Evolutionary conservation across 2,888 invertebrate genomes (phyloP).

Genomic region (Myopa tessellatipennis): DNA sequence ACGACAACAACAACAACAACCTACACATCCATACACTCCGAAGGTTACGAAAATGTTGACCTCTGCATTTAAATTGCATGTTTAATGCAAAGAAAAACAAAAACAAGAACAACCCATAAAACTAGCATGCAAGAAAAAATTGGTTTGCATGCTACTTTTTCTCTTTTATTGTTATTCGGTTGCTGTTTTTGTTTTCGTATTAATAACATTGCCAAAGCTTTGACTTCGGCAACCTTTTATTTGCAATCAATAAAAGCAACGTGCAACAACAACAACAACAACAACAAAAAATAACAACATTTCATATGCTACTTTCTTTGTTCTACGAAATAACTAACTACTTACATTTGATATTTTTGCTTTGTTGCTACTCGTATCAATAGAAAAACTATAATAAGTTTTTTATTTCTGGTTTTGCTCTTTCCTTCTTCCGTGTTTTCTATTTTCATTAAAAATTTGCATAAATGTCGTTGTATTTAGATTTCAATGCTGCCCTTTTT

Average conservation of each 20-base stretch:
- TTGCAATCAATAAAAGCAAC: constrained; percentile 29
- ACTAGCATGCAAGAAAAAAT: background rate
- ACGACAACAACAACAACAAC: constrained; percentile 20
- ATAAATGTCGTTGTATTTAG: background rate
- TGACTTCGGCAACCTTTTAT: constrained; percentile 32
- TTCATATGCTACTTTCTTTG: constrained; percentile 26
- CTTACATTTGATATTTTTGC: no score
- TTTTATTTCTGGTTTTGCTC: constrained; percentile 7
- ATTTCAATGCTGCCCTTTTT: background rate
- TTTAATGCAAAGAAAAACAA: background rate
- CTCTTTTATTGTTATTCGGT: background rate
- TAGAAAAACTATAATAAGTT: background rate
- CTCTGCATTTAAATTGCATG: constrained; percentile 26
- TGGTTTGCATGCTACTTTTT: constrained; percentile 10
- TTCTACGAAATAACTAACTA: background rate
- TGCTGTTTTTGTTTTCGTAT: background rate
- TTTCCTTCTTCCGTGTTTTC: background rate
- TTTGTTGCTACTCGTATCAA: no score
- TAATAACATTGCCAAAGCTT: constrained; percentile 33
- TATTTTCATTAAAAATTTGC: constrained; percentile 8
- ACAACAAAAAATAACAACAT: background rate
- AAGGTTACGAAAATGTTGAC: constrained; percentile 27
- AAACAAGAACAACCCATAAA: constrained; percentile 1
- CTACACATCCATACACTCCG: background rate
- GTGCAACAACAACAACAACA: constrained; percentile 19